Base-by-base conservation (phyloP, 2,113 vertebrate genomes). In the Rhinogobius similis region DNA sequence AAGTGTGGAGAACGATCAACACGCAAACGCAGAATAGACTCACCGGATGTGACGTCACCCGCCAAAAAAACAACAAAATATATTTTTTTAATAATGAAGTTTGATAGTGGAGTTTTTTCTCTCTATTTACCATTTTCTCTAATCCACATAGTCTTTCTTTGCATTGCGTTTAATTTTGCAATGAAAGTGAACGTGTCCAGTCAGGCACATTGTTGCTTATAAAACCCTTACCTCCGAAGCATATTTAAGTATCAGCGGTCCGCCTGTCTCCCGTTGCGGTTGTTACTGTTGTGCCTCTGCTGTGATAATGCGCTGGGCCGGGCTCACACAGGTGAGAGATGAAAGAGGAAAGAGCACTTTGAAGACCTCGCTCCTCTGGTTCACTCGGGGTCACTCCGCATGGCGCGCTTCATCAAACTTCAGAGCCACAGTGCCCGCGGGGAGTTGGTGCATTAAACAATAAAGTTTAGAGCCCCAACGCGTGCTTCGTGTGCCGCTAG, bases 371-470 rank as follows among this genome's bases (percentile, higher is more conserved):
- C 65, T 78, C 79, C 83, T 50, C 18, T 3, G 72, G 79, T 84
- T 82, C 73, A 66, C 55, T 20, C 10, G 18, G 65, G 74, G 72
- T 87, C 70, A 68, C 20, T 23, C 70, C 1, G 14, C 55, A 65
- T 29, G 56, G 1, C 62, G 36, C 77, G 79, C 81, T 72, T 69
- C 79, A 86, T 86, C 82, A 81, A 83, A 46, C 64, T 81, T 67
- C 53, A 56, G 41, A 69, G 53, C 69, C 59, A 18, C 20, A 55
- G 43, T 61, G 67, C 71, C 27, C 0, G 18, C 48, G 56, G 64
- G 71, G 56, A 78, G 72, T 44, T 1, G 11, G 56, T 44, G 32
- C 61, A 81, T 70, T 46, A 76, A 71, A 70, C 75, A 46, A 32
- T 77, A 73, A 81, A 72, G 71, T 82, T 78, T 76, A 74, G 67